Evolutionary conservation across 2,797 vertebrate species (phyloP), one percentile per base, ranked within the genome.

Genomic region (Typhlichthys eigenmanni): DNA sequence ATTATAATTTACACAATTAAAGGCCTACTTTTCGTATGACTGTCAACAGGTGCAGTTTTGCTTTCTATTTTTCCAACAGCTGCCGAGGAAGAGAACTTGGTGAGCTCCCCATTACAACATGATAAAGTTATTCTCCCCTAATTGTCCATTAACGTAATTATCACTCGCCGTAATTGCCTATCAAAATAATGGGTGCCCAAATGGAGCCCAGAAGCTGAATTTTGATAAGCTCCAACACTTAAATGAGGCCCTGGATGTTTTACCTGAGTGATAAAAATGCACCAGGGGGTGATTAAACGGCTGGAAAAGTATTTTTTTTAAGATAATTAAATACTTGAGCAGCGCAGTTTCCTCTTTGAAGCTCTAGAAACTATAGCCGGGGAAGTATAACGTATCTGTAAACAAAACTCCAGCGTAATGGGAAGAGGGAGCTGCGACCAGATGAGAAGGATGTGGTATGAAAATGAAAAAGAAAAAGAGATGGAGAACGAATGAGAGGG

Each of bases 111-210:
- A 83, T 87, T 88, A 85, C 57, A 72, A 71, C 61, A 58, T 80
- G 71, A 84, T 82, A 76, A 79, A 78, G 75, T 84, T 79, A 70
- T 68, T 79, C 62, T 72, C 60, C 67, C 53, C 72, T 86, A 85
- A 85, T 84, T 85, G 79, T 71, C 81, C 73, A 84, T 88, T 88
- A 87, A 77, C 51, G 55, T 85, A 86, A 89, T 89, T 86, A 89
- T 86, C 79, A 73, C 74, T 74, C 24, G 5, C 72, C 57, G 69
- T 86, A 85, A 87, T 85, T 81, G 75, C 77, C 78, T 84, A 84
- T 85, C 60, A 84, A 85, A 86, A 83, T 88, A 88, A 90, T 83
- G 69, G 81, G 67, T 48, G 60, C 54, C 69, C 74, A 87, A 85
- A 80, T 75, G 73, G 13, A 38, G 66, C 75, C 71, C 34, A 60